phyloP scores from a whole-genome alignment of 2,113 vertebrate genomes.

The Prolemur simus region DNA sequence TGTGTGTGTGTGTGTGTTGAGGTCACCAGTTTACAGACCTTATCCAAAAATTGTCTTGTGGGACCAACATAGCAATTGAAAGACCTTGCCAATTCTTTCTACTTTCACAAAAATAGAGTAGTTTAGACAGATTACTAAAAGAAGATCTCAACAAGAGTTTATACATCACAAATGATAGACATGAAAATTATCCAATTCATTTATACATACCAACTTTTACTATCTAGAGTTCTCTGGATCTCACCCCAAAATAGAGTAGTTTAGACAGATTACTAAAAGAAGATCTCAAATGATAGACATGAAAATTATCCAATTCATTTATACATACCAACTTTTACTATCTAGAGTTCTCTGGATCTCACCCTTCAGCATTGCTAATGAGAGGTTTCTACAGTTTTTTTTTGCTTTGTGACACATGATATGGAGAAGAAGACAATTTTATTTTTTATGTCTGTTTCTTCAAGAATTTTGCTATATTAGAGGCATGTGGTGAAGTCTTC shows the following conservation, averaged over 20 bases:
- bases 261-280: too few species aligned
- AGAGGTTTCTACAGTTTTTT: neutral
- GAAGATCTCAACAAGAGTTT: neutral
- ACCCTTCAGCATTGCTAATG: neutral
- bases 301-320: too few species aligned
- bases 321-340: too few species aligned
- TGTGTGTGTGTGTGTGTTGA: neutral
- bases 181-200: neutral
- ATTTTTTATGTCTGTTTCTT: neutral
- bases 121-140: neutral
- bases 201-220: neutral
- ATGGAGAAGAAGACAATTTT: neutral
- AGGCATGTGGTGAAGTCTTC: neutral
- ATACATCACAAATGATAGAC: neutral
- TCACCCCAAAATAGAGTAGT: too few species aligned
- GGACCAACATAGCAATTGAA: neutral
- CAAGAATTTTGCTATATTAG: neutral
- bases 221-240: neutral
- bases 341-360: too few species aligned
- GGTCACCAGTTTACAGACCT: neutral
- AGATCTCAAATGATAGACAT: too few species aligned
- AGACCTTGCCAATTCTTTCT: neutral
- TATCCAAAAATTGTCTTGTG: neutral
- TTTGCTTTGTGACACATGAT: constrained; percentile 3
- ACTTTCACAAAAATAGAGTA: neutral